phyloP scores from a whole-genome alignment of 2,888 invertebrate genomes.

The Salpingus planirostris region DNA sequence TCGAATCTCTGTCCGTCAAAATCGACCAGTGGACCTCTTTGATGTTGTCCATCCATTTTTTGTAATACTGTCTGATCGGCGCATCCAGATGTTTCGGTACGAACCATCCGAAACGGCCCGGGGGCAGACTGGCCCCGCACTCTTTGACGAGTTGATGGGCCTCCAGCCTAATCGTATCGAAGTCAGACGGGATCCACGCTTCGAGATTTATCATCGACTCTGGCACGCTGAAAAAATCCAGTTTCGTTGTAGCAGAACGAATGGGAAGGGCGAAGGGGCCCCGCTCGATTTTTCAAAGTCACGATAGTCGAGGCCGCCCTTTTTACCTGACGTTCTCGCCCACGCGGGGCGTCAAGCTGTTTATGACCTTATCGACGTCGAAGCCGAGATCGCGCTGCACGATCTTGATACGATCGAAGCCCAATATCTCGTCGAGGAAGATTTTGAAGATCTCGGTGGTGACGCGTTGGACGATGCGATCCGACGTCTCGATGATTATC shows the following conservation, averaged over 20 bases:
- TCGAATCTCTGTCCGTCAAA: slow-evolving; percentile 42
- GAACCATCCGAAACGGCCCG: slow-evolving; percentile 59
- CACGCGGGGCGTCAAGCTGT: slow-evolving; percentile 25
- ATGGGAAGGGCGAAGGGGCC: no score
- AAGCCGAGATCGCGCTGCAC: slow-evolving; percentile 41
- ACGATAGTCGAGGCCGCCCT: background rate
- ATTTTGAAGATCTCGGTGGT: slow-evolving; percentile 50
- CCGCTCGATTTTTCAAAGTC: background rate
- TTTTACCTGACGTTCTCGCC: slow-evolving; percentile 12
- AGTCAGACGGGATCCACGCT: slow-evolving; percentile 58
- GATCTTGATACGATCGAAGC: slow-evolving; percentile 41
- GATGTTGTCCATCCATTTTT: slow-evolving; percentile 29
- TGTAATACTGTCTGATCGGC: slow-evolving; percentile 22
- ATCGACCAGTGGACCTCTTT: slow-evolving; percentile 46
- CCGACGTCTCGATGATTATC: slow-evolving; percentile 48
- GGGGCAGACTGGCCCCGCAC: slow-evolving; percentile 46
- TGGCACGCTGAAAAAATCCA: slow-evolving; percentile 40
- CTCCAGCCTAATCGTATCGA: slow-evolving; percentile 44
- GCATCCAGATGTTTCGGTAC: slow-evolving; percentile 43
- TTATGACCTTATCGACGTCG: slow-evolving; percentile 33
- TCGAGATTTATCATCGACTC: slow-evolving; percentile 57
- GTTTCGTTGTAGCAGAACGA: slow-evolving; percentile 1
- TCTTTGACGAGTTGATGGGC: slow-evolving; percentile 40
- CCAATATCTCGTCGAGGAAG: slow-evolving; percentile 44
- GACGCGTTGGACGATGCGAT: slow-evolving; percentile 48